phyloP scores from a whole-genome alignment of 2,888 invertebrate species.

The Andrena praecox region DNA sequence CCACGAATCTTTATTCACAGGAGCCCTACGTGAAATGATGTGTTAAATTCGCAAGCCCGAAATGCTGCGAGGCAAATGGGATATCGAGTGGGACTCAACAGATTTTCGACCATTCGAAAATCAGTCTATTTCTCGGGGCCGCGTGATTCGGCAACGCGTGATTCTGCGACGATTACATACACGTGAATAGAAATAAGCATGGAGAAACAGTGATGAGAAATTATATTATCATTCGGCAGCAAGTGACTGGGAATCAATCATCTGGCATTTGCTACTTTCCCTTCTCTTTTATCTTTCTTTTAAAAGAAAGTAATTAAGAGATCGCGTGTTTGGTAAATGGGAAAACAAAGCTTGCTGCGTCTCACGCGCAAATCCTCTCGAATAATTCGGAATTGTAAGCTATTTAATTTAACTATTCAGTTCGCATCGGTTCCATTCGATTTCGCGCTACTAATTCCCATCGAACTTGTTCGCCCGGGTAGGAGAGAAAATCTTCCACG shows the following conservation, averaged over 20 bases:
- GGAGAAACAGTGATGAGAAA: not conserved
- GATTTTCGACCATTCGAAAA: slow-evolving; percentile 45
- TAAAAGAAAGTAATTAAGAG: too few relatives aligned
- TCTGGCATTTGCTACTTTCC: too few relatives aligned
- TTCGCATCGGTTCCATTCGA: not conserved
- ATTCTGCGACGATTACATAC: slow-evolving; percentile 22
- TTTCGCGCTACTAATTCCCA: slow-evolving; percentile 2
- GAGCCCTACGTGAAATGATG: slow-evolving; percentile 67
- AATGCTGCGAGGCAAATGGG: slow-evolving; percentile 39
- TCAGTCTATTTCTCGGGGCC: slow-evolving; percentile 38
- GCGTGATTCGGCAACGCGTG: slow-evolving; percentile 22
- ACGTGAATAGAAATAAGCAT: not conserved
- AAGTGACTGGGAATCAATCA: too few relatives aligned
- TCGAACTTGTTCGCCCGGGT: slow-evolving; percentile 3
- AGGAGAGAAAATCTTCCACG: not conserved
- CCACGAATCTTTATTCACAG: slow-evolving; percentile 67
- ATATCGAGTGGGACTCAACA: slow-evolving; percentile 36
- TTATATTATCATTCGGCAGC: slow-evolving; percentile 3
- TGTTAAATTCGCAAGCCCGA: slow-evolving; percentile 64
- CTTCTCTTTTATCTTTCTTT: too few relatives aligned
- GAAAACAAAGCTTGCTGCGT: too few relatives aligned
- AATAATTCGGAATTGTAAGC: not conserved
- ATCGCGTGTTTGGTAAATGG: too few relatives aligned
- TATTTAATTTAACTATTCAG: not conserved
- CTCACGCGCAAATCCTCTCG: not conserved